A percentile compares a stretch with the other conserved stretches of the same genome.
These are phyloP conservation scores for Manis pentadactyla DNA, from an alignment of 2,797 vertebrate species.

Conservation along the genomic window DNA sequence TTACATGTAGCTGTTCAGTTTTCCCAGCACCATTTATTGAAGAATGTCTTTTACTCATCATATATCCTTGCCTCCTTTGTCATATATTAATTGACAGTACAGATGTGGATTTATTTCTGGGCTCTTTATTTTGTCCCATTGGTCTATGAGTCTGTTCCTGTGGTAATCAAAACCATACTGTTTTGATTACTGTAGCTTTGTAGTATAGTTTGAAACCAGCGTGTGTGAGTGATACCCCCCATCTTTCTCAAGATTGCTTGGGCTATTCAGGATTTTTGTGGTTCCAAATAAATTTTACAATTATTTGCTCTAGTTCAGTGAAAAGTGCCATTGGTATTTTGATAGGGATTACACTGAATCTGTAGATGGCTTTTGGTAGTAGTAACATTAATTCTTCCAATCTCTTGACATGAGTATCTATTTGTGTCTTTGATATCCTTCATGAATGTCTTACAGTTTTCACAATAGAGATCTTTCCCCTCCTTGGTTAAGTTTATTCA, in stretches of 20 bases:
- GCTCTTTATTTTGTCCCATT: not conserved
- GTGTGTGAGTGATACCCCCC: not conserved
- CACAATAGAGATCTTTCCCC: not conserved
- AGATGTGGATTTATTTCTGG: not conserved
- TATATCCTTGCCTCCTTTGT: not conserved
- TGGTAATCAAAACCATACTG: not conserved
- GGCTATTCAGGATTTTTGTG: not conserved
- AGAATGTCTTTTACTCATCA: not conserved
- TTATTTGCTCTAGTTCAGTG: not conserved
- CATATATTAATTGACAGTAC: not conserved
- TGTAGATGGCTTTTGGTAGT: not conserved
- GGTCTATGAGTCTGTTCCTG: not conserved
- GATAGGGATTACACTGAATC: not conserved
- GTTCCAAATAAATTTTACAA: not conserved
- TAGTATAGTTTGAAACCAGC: not conserved
- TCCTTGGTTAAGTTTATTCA: not conserved
- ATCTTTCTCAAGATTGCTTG: not conserved
- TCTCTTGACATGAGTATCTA: not conserved
- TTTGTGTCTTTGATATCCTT: not conserved
- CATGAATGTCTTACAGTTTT: not conserved
- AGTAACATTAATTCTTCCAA: not conserved
- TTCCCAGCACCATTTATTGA: not conserved
- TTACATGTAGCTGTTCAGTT: not conserved
- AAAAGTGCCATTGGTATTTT: not conserved
- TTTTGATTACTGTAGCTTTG: not conserved